Percentiles rank a stretch among this genome's conserved stretches.
Evolutionary conservation across 2,888 invertebrate genomes (phyloP).

Genomic region (Cyaniris semiargus): DNA sequence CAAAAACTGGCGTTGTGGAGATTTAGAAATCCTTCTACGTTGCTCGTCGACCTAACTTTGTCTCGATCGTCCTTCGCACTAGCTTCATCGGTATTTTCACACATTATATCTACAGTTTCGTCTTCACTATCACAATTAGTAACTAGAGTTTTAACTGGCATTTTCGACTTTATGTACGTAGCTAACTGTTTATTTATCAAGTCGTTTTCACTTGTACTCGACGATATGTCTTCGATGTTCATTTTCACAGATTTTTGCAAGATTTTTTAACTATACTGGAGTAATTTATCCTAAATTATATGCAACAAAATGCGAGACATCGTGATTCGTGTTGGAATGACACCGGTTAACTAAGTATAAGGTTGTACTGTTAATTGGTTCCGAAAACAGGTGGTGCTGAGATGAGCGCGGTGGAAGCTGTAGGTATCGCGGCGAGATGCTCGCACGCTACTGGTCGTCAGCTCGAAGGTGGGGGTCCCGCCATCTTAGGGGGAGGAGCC

Average conservation of each 20-base stretch:
- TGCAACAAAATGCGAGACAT: conserved; percentile 25
- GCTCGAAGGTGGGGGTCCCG: conserved; percentile 65
- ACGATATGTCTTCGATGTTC: conserved; percentile 67
- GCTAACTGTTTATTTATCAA: conserved; percentile 32
- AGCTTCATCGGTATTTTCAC: conserved; percentile 66
- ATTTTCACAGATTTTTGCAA: conserved; percentile 44
- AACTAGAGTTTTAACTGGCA: conserved; percentile 57
- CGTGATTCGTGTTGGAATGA: conserved; percentile 25
- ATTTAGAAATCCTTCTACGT: conserved; percentile 54
- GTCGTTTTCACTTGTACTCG: conserved; percentile 72
- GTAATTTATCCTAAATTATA: background rate
- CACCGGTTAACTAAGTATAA: conserved; percentile 24
- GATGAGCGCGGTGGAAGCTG: conserved; percentile 54
- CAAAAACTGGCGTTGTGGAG: conserved; percentile 53
- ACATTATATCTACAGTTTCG: conserved; percentile 73
- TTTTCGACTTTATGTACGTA: conserved; percentile 49
- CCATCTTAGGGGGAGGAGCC: conserved; percentile 77
- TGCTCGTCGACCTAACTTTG: conserved; percentile 44
- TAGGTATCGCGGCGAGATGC: conserved; percentile 68
- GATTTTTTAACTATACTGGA: background rate
- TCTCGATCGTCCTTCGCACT: conserved; percentile 33
- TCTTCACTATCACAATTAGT: conserved; percentile 72
- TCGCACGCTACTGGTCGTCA: conserved; percentile 68
- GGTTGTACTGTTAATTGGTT: conserved; percentile 62
- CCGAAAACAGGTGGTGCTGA: conserved; percentile 75